Percentiles rank a stretch among this genome's conserved stretches.
Evolutionary conservation across 2,113 vertebrate species (phyloP).

Genomic region (Talpa occidentalis): DNA sequence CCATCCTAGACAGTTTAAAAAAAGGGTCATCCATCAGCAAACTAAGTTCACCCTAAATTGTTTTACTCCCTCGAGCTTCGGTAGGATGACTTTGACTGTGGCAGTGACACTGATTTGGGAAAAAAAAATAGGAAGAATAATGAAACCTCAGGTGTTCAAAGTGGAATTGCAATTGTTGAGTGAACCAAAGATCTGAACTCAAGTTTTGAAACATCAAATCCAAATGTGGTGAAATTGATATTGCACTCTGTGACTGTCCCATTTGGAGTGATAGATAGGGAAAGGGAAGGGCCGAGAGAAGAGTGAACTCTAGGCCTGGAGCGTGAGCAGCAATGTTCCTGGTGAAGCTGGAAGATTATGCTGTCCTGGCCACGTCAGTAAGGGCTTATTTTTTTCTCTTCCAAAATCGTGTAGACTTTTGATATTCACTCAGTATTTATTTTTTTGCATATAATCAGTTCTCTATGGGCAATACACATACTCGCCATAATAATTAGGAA

Average conservation of each 20-base stretch:
- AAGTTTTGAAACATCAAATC: background rate
- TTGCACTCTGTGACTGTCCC: background rate
- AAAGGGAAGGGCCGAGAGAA: accelerated
- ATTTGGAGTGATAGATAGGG: background rate
- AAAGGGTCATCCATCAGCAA: background rate
- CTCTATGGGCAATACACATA: background rate
- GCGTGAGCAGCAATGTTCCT: background rate
- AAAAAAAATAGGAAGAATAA: background rate
- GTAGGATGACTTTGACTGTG: background rate
- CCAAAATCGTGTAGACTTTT: background rate
- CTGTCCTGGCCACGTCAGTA: background rate
- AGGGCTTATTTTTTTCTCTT: background rate
- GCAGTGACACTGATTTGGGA: background rate
- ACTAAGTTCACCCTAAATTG: background rate
- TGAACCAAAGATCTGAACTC: background rate
- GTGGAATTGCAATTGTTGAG: background rate
- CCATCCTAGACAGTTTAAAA: background rate
- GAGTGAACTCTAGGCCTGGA: background rate
- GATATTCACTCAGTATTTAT: background rate
- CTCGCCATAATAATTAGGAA: background rate
- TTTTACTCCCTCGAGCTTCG: background rate
- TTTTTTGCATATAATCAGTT: background rate
- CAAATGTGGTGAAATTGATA: too few species aligned
- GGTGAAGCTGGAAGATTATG: too few species aligned
- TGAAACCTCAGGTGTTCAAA: background rate